These are phyloP conservation scores for Clarias pachynema DNA, from an alignment of 2,797 vertebrate species.

Conservation along the genomic window DNA sequence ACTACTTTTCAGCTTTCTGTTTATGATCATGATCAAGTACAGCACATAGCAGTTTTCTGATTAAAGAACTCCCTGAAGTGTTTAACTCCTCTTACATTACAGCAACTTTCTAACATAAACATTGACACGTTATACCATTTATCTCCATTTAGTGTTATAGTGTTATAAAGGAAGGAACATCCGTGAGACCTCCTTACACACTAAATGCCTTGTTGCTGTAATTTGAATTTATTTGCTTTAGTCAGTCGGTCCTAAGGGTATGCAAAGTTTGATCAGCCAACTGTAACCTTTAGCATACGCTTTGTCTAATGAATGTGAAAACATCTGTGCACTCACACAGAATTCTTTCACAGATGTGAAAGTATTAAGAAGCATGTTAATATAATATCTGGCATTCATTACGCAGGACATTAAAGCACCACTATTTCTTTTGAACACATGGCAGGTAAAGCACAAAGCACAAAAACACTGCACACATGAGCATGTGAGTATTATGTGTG, in stretches of 20 bases:
- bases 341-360: not conserved
- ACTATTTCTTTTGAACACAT: not conserved
- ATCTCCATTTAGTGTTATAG: not conserved
- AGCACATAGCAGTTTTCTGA: no score
- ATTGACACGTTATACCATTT: not conserved
- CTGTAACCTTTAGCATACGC: not conserved
- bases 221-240: conserved; percentile 18
- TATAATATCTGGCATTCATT: not conserved
- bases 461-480: not conserved
- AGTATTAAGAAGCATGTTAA: not conserved
- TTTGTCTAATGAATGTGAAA: not conserved
- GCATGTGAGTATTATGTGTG: not conserved
- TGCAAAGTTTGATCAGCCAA: conserved; percentile 5
- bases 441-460: not conserved
- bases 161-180: not conserved
- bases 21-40: no score
- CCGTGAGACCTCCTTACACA: not conserved
- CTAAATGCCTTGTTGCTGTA: not conserved
- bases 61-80: not conserved
- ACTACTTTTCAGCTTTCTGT: no score
- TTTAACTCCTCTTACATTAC: not conserved
- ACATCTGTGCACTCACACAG: not conserved
- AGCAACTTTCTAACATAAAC: no score
- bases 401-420: not conserved
- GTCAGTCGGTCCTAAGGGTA: not conserved